Evolutionary conservation across 2,888 invertebrate species (phyloP).

Genomic region (Lymantria monacha): DNA sequence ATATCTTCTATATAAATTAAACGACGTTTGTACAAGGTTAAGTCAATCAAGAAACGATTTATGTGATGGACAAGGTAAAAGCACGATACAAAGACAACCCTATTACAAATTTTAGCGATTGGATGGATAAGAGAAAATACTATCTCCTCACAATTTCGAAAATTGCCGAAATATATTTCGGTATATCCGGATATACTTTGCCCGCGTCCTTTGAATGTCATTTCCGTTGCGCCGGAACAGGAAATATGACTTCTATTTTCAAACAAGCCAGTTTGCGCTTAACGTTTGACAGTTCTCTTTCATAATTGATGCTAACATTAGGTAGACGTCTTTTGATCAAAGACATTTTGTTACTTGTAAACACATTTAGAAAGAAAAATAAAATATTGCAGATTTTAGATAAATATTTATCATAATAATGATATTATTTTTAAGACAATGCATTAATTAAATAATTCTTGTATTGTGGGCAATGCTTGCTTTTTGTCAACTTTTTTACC

Average conservation of each 20-base stretch:
- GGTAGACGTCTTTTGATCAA: background rate
- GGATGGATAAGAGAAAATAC: no score
- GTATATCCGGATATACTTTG: conserved; percentile 16
- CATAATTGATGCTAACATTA: background rate
- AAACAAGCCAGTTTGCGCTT: conserved; percentile 17
- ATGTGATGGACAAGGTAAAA: no score
- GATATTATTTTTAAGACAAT: no score
- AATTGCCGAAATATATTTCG: conserved; percentile 11
- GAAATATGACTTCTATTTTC: conserved; percentile 24
- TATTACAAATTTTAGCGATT: no score
- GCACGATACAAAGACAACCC: no score
- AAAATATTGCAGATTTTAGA: background rate
- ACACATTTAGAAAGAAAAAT: background rate
- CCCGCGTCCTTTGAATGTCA: conserved; percentile 22
- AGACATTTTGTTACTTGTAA: background rate
- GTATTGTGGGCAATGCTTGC: no score
- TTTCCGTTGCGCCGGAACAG: conserved; percentile 23
- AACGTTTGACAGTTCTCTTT: conserved; percentile 10
- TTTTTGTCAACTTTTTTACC: no score
- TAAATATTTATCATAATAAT: background rate
- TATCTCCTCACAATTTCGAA: background rate
- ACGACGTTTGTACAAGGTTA: no score
- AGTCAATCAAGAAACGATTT: no score
- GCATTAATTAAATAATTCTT: no score
- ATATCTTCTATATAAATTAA: no score